A percentile compares a stretch with the other conserved stretches of the same genome.
Evolutionary conservation across 2,888 invertebrate genomes (phyloP).

Genomic region (Phoenoteleia sp.): DNA sequence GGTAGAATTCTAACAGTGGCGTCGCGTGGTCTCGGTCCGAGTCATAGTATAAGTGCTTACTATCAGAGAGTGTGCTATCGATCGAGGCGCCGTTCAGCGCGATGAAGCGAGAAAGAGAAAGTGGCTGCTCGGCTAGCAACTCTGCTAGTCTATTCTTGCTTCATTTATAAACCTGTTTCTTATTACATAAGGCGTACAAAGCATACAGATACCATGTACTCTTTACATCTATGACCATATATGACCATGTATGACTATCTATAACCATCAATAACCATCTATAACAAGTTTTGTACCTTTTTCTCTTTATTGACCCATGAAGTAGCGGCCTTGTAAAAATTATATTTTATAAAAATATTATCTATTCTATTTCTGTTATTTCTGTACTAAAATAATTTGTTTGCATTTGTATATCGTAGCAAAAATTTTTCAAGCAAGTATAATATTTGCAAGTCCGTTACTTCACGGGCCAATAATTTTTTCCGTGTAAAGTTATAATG

Average conservation of each 20-base stretch:
- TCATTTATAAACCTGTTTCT: conserved; percentile 43
- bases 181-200: conserved; percentile 1
- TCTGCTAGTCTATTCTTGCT: conserved; percentile 58
- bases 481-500: conserved; percentile 35
- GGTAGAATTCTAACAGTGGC: conserved; percentile 54
- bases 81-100: conserved; percentile 76
- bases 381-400: too few species aligned
- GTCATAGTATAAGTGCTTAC: conserved; percentile 40
- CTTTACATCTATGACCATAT: neutral
- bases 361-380: neutral
- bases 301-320: too few species aligned
- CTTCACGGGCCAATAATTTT: conserved; percentile 31
- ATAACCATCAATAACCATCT: neutral
- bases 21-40: conserved; percentile 65
- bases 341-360: too few species aligned
- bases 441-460: conserved; percentile 1
- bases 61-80: conserved; percentile 61
- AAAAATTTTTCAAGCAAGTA: neutral
- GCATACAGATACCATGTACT: neutral
- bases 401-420: too few species aligned
- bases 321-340: too few species aligned
- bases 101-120: conserved; percentile 82
- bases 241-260: neutral
- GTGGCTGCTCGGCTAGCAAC: conserved; percentile 77
- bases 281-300: too few species aligned